Base-by-base conservation (phyloP, 1,140 invertebrate genomes). In the Zaprionus vittiger region DNA sequence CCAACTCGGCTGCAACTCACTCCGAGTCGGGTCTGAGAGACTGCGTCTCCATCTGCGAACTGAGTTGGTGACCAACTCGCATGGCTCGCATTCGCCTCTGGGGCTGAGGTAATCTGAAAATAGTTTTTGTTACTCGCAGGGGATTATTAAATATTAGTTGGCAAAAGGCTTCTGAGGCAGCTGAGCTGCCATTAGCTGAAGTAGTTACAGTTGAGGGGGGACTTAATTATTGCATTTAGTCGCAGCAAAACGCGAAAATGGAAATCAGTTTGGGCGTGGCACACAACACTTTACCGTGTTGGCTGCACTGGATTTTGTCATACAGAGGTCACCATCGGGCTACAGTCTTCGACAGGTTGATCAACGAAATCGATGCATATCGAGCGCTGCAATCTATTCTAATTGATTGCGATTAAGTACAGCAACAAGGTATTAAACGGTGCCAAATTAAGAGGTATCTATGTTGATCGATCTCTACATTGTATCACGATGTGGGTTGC, bases 121-220 rank as follows among this genome's bases (percentile, higher is more conserved):
- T 75, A 60, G 63, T 24, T 67, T 73, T 69, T 44, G 52, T 65
- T 75, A 77, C 59, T 38, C 20, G 61, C 56, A 73, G 84, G 54
- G 62, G 70, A 72, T 84, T 90, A 89, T 89, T 89, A 89, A 90
- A 83, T 89, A 90, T 83, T 80, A 70, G 55, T 81, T 77, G 68
- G 64, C 55, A 59, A 86, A 86, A 85, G 79, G 81, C 85, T 89
- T 89, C 84, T 90, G 85, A 64, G 66, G 66, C 71, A 57, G 81
- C 81, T 47, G 14, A 81, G 78, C 81, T 89, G 78, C 70, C 75
- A 87, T 87, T 89, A 87, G 68, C 54, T 49, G 31, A 3, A 3
- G 31, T 31, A 31, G 28, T 31, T 31, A 9, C 28, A 31, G 28
- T 31, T 3, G 9, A 38, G n/a, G 38, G 38, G 22, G 17, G n/a